Evolutionary conservation across 1,140 invertebrate genomes (phyloP), one percentile per base, ranked within the genome.

Genomic region (Drosophila trapezifrons): DNA sequence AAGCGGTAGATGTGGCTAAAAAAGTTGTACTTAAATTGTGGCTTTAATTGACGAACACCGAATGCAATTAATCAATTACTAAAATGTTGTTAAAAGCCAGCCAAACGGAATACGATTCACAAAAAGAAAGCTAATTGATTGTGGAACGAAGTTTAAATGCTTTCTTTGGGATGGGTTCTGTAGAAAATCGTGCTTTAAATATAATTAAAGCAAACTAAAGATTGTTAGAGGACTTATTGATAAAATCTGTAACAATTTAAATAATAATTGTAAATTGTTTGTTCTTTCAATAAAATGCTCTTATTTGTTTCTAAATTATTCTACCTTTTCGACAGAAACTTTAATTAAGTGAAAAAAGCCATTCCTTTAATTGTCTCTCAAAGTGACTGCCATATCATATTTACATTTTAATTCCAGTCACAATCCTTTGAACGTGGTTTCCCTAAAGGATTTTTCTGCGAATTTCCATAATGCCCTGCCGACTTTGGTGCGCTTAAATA

Each of bases 11-110:
- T 5, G 25, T 51, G 10, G 47, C 25, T 52, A 59, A 62, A 55
- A 71, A 71, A 58, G 18, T 43, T 62, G 20, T 59, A 60, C 60
- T 67, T 54, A 27, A 76, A 76, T 76, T 75, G 52, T 52, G 52
- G 45, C 45, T 45, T 32, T 56, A 76, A 67, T 76, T 67, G 62
- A 38, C 43, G 51, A 54, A 55, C 56, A 51, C 32, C 66, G 47
- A 76, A 76, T 77, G 72, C 46, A 80, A 84, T 83, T 84, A 84
- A 80, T 85, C 66, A 85, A 84, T 80, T 85, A 74, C 40, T 46
- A 49, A 80, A 85, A 51, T 64, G 32, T 49, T 62, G 57, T 55
- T 58, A 47, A 80, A 67, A 60, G 42, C 63, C 37, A 51, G 25
- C 6, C 37, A 20, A 46, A 38, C 22, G 54, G 20, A 56, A 25